Evolutionary conservation across 2,113 vertebrate species (phyloP), one percentile per base, ranked within the genome.

Genomic region (Cisticola juncidis): DNA sequence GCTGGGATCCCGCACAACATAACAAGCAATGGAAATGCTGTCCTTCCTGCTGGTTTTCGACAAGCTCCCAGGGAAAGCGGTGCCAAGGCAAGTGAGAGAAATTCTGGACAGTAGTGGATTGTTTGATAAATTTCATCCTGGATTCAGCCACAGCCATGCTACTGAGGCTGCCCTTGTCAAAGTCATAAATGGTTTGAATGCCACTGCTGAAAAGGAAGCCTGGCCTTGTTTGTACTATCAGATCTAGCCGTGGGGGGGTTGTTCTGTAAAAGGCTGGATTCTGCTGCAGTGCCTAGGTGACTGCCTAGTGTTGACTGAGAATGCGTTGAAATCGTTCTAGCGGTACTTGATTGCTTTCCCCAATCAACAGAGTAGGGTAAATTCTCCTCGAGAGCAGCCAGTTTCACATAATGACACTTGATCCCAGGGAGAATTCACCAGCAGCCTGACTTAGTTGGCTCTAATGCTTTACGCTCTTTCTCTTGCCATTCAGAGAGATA

Each of bases 221-320:
- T 88, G 90, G 95, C 93, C 96, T 96, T 96, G 94, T 97, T 96
- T 97, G 96, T 96, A 94, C 93, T 96, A 96, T 97, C 94, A 97
- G 95, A 96, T 95, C 95, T 96, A 96, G 76, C 95, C 40, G 2
- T 78, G 53, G 90, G 95, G 92, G 94, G 83, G 80, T 83, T 88
- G 42, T 90, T 95, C 83, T 92, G 80, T 93, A 92, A 96, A 93
- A 96, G 93, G 82, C 94, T 95, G 92, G 88, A 88, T 96, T 97
- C 95, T 96, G 77, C 94, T 92, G 93, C 88, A 96, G 82, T 96
- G 94, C 95, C 96, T 96, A 96, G 96, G 96, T 97, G 95, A 97
- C 94, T 95, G 95, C 69, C 72, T 96, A 9, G 92, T 53, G 80
- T 86, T 96, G 96, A 95, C 96, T 86, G 95, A 96, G 96, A 97